Base-by-base conservation (phyloP, 2,797 vertebrate genomes). In the Moxostoma hubbsi region DNA sequence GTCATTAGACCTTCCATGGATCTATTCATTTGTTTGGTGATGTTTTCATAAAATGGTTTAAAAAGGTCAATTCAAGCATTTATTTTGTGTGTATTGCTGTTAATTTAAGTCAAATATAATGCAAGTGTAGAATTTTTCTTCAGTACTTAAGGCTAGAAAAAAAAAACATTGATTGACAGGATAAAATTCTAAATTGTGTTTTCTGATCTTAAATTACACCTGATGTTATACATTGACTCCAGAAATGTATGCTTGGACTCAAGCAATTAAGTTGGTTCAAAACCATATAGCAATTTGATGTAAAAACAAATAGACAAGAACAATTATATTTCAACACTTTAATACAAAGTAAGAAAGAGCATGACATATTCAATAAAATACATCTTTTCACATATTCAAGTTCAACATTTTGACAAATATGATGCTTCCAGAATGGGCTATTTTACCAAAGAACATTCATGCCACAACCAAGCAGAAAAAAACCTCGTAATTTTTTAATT, bases 271-370 rank as follows among this genome's bases (percentile, higher is more conserved):
- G 36, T 36, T 36, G n/a, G 46, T 15, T 15, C 6, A n/a, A 43
- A 24, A 51, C 9, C 12, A 36, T 36, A 36, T 5, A 36, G n/a
- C 16, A 7, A 64, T 18, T 36, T 45, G 9, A 49, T 6, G 51
- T 1, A 18, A 64, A 15, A 75, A 65, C 16, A 59, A 15, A 62
- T 45, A 18, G 4, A 46, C 79, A 64, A 9, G 81, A 88, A 69
- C 51, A 45, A 80, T 83, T 88, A 87, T 85, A 87, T 85, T 86
- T 85, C 81, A 89, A 87, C 86, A 89, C 86, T 91, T 92, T 92
- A 93, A 90, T 92, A 89, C 86, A 90, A 84, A 90, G 84, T 82
- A 87, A 70, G 78, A 69, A 70, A 73, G 69, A 85, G 67, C 65
- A 81, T 83, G 79, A 82, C 75, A 81, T 87, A 81, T 89, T 85